Percentiles rank a stretch among this genome's conserved stretches.
Evolutionary conservation across 2,113 vertebrate genomes (phyloP).

Genomic region (Galbula dea): DNA sequence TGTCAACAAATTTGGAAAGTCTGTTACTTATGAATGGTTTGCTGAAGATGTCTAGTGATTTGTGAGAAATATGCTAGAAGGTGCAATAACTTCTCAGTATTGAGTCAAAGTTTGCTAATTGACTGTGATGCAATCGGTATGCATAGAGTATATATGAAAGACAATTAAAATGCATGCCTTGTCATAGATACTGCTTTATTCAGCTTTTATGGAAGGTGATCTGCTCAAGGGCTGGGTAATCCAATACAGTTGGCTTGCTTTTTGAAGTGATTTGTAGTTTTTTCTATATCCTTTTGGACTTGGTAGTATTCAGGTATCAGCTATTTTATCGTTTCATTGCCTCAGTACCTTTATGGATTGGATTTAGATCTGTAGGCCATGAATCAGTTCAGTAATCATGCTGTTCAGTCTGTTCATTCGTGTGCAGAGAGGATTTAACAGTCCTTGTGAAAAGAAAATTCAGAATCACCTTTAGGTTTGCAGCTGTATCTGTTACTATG

Average conservation of each 20-base stretch:
- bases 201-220: background rate
- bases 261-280: background rate
- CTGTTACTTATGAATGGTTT: background rate
- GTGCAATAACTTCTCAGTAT: background rate
- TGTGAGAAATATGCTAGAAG: rapidly evolving
- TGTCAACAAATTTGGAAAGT: background rate
- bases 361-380: background rate
- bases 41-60: background rate
- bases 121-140: background rate
- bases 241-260: background rate
- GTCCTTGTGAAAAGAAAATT: background rate
- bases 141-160: background rate
- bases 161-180: background rate
- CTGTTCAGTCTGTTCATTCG: background rate
- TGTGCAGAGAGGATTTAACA: background rate
- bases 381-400: background rate
- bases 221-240: background rate
- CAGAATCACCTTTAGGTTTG: background rate
- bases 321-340: background rate
- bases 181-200: background rate
- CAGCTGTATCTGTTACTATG: background rate
- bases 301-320: background rate
- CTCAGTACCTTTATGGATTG: background rate
- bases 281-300: background rate
- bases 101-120: background rate